Base-by-base conservation (phyloP, 1,140 invertebrate genomes). In the Tetranychus urticae region DNA sequence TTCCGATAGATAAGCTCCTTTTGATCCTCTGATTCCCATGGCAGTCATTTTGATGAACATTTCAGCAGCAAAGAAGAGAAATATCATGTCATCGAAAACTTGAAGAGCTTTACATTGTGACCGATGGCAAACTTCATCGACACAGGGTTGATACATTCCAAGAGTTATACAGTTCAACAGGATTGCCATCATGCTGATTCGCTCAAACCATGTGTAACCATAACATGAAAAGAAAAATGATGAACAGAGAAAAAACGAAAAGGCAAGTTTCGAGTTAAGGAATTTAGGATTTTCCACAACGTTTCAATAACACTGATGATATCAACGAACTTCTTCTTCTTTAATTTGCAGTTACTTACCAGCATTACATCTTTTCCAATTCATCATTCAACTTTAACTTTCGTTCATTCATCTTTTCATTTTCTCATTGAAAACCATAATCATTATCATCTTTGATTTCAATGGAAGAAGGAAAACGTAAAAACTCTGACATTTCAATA, bases 91-190 rank as follows among this genome's bases (percentile, higher is more conserved):
- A 71, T 99, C 94, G 72, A 96, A 91, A 68, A 87, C 81, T 85
- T 91, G 77, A 2, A 79, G 77, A 72, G 96, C 85, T 73, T 85
- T 84, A 76, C 93, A 98, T 68, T 92, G 80, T 71, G 85, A 86
- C 59, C 86, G 87, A 57, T 80, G 75, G 71, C 94, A 98, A 34
- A 71, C 66, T 65, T 84, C 80, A 70, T 97, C 90, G 64, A 88
- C 83, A 72, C 94, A 98, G 10, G 94, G 94, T 74, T 96, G 87
- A 74, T 98, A 98, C 94, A 98, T 97, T 50, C 94, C 94, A 64
- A 99, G 78, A 0, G 96, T 99, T 56, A 98, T 81, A 75, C 96
- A 99, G 78, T 99, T 99, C 65, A 98, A 77, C 59, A 99, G 75
- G 68, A 99, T 99, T 33, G 98, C 90, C 75, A 92, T 77, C 86